Evolutionary conservation across 2,888 invertebrate genomes (phyloP), one percentile per base, ranked within the genome.

Genomic region (Rambutsinella grinnellia): DNA sequence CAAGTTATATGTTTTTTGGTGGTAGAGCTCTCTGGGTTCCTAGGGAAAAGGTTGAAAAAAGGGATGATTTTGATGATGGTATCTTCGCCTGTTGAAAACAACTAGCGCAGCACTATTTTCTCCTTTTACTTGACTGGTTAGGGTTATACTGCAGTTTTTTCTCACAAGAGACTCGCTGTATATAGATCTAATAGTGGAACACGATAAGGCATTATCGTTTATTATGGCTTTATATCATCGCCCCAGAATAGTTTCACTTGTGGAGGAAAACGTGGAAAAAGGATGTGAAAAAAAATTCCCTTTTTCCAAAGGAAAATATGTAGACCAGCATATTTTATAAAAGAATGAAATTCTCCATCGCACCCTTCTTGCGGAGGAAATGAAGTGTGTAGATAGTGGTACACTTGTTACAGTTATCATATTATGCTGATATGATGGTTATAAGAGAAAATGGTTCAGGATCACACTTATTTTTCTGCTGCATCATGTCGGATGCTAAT

Each of bases 31-130:
- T n/a, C n/a, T 36, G 13, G 36, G 36, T 36, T 36, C 36, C 36
- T 36, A 36, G n/a, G 49, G n/a, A 70, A 56, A 63, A 70, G 17
- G 44, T 70, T 51, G 13, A 62, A 71, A 70, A 65, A 51, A 51
- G 61, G 65, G 27, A 24, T 66, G 66, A 60, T 57, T 66, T 58
- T 63, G 68, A 66, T 74, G 72, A 75, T 75, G 57, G 51, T 75
- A 75, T 75, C 75, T 75, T 75, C 58, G 75, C 75, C 75, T 75
- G 75, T 68, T 75, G 75, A 75, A 75, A 75, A 68, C 75, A 58
- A 75, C 75, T 63, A 69, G 68, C 68, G 53, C 62, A 75, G 75
- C 75, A 69, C 28, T 68, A 58, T 75, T 75, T 75, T 75, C 58
- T 61, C 23, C 51, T 53, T 13, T 36, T 13, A 13, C 36, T 36